phyloP scores from a whole-genome alignment of 2,888 invertebrate species.

The Macrophya alboannulata region DNA sequence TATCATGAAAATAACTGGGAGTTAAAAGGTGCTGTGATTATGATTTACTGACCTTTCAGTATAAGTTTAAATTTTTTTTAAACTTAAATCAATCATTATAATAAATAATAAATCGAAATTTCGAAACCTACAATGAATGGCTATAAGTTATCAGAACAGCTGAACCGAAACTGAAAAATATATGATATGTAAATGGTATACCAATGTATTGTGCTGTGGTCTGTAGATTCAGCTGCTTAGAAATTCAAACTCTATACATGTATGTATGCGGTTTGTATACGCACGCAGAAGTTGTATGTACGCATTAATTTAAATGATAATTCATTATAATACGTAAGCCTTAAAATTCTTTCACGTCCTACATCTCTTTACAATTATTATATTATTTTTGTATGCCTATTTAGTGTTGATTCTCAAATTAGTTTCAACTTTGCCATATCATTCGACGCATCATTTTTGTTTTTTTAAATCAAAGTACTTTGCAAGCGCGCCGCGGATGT shows the following conservation, averaged over 20 bases:
- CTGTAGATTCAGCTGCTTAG: slow-evolving; percentile 10
- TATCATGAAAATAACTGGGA: neutral
- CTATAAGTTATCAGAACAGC: neutral
- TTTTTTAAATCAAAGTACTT: neutral
- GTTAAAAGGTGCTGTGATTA: neutral
- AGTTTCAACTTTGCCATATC: too few species aligned
- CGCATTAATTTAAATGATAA: neutral
- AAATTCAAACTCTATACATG: neutral
- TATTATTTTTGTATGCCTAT: neutral
- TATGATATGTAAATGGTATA: neutral
- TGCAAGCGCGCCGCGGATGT: slow-evolving; percentile 11
- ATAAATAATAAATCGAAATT: neutral
- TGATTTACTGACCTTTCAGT: neutral
- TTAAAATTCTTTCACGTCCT: neutral
- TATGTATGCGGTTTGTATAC: neutral
- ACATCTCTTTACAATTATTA: neutral
- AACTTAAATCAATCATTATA: neutral
- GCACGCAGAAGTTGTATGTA: slow-evolving; percentile 12
- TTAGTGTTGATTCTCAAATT: neutral
- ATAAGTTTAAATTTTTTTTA: neutral
- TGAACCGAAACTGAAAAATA: neutral
- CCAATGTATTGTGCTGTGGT: neutral
- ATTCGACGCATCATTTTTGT: neutral
- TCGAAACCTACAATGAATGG: neutral
- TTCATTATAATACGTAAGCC: neutral